Percentiles rank a stretch among this genome's conserved stretches.
Conservation (phyloP, 2,113 vertebrate genomes). For the Gallinago undulata region DNA sequence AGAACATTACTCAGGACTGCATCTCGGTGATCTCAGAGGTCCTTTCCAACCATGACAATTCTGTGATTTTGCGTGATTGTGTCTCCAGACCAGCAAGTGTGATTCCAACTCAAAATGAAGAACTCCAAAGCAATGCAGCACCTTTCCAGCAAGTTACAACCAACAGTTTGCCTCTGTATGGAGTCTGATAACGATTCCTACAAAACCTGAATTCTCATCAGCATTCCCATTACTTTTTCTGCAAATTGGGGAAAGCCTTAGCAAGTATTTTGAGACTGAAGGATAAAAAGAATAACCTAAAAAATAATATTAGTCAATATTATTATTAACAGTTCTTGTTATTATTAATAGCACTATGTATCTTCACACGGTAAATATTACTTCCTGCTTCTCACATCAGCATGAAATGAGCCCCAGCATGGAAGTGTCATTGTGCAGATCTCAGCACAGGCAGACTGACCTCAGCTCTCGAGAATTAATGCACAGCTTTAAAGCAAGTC, state of each 20-base stretch:
- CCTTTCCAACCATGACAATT: too few relatives aligned
- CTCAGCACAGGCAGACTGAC: slow-evolving; percentile 49
- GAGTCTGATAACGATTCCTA: not conserved
- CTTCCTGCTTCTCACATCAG: not conserved
- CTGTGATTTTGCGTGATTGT: too few relatives aligned
- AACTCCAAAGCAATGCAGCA: not conserved
- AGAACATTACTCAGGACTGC: too few relatives aligned
- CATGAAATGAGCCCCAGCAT: not conserved
- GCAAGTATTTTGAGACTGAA: not conserved
- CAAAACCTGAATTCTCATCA: not conserved
- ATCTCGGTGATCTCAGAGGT: too few relatives aligned
- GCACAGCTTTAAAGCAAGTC: slow-evolving; percentile 57
- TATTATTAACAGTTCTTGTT: too few relatives aligned
- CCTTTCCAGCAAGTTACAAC: not conserved
- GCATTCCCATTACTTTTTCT: not conserved
- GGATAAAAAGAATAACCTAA: not conserved
- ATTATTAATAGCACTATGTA: not conserved
- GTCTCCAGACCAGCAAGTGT: not conserved
- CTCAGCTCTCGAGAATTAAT: slow-evolving; percentile 45
- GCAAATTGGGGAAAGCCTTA: not conserved
- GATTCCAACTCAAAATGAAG: not conserved
- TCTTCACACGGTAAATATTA: not conserved
- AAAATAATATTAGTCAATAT: too few relatives aligned
- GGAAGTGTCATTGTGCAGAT: slow-evolving; percentile 40
- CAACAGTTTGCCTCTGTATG: not conserved